Percentiles rank a stretch among this genome's conserved stretches.
Conservation (phyloP, 2,113 vertebrate genomes). For the Turdus rufiventris region DNA sequence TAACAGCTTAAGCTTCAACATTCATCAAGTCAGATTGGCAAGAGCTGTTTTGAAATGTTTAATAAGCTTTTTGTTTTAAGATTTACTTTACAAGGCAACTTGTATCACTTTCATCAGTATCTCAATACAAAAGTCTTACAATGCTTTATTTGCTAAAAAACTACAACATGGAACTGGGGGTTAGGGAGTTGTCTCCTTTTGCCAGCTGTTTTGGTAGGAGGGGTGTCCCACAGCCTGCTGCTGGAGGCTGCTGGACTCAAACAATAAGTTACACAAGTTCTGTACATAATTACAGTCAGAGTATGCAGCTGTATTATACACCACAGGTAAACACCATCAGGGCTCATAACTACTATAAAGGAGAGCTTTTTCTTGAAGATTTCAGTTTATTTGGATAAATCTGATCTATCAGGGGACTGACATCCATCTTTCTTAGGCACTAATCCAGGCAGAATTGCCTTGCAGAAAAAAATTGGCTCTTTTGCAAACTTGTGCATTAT, state of each 20-base stretch:
- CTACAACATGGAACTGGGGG: constrained; percentile 58
- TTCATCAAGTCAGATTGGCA: background rate
- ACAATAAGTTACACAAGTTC: constrained; percentile 82
- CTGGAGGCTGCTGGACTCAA: background rate
- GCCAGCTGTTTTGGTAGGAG: constrained; percentile 15
- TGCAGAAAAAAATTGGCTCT: constrained; percentile 23
- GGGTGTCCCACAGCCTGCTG: background rate
- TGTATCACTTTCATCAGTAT: constrained; percentile 50
- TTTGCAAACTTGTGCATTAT: background rate
- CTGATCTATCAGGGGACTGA: background rate
- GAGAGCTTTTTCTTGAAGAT: background rate
- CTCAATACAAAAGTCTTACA: constrained; percentile 73
- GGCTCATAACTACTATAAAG: background rate
- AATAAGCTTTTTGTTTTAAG: constrained; percentile 61
- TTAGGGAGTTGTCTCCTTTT: constrained; percentile 59
- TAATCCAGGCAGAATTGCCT: constrained; percentile 13
- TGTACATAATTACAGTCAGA: constrained; percentile 85
- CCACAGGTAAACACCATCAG: background rate
- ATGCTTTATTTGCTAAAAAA: constrained; percentile 66
- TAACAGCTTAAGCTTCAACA: background rate
- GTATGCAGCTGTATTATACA: background rate
- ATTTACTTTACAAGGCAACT: constrained; percentile 70
- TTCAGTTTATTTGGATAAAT: background rate
- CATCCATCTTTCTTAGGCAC: constrained; percentile 54
- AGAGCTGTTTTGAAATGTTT: constrained; percentile 68